Conservation (phyloP, 2,888 invertebrate species). For the Tenthredo notha region DNA sequence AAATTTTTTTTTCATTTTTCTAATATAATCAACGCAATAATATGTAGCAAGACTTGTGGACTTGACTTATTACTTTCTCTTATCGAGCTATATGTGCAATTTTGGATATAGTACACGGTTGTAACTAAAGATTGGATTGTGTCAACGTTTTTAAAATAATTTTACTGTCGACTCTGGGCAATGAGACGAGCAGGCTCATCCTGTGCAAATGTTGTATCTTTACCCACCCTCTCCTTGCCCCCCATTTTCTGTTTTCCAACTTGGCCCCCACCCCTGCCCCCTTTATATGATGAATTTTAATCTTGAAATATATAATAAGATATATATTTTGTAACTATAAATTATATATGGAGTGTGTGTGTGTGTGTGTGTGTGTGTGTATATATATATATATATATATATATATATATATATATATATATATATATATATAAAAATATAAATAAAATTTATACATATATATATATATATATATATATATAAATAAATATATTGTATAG, state of each 20-base stretch:
- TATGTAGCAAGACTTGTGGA: background rate
- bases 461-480: conserved; percentile 75
- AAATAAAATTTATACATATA: conserved; percentile 77
- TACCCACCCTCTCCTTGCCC: background rate
- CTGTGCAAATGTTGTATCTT: conserved; percentile 33
- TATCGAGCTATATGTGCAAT: background rate
- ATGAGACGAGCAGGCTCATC: conserved; percentile 16
- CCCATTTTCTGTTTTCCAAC: conserved; percentile 35
- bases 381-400: conserved; percentile 77
- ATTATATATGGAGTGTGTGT: conserved; percentile 76
- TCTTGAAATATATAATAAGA: conserved; percentile 63
- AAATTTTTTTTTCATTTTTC: background rate
- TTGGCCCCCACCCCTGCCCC: conserved; percentile 27
- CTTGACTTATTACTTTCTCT: background rate
- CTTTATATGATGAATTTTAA: conserved; percentile 71
- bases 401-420: conserved; percentile 72
- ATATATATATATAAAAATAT: conserved; percentile 65
- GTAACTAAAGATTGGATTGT: conserved; percentile 46
- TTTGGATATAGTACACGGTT: conserved; percentile 48
- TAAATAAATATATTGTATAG: conserved; percentile 76
- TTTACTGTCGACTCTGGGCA: background rate
- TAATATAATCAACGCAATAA: background rate
- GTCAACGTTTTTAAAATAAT: background rate
- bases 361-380: conserved; percentile 68
- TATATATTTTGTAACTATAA: conserved; percentile 77